These are phyloP conservation scores for Phrixothrix hirtus DNA, from an alignment of 2,888 invertebrate genomes.

Conservation along the genomic window DNA sequence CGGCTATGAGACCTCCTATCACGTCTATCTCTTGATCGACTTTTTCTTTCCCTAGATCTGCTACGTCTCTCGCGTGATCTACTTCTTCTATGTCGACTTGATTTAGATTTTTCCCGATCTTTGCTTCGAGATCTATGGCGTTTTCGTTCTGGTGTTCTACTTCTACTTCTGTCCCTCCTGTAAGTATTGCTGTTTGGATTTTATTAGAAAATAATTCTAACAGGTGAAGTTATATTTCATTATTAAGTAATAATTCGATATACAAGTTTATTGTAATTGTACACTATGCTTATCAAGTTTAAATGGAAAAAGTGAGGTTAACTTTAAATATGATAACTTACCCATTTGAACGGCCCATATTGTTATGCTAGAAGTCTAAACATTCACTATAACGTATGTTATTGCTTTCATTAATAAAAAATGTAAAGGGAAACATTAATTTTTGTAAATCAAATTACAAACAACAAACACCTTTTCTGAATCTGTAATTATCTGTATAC, in stretches of 20 bases:
- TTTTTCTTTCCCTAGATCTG: constrained; percentile 52
- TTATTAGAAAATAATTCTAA: no score
- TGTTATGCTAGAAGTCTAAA: no score
- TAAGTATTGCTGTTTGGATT: constrained; percentile 2
- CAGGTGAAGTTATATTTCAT: no score
- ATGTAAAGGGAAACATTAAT: no score
- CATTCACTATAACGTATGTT: no score
- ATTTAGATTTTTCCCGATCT: constrained; percentile 61
- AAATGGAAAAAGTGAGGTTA: constrained; percentile 8
- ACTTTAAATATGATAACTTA: constrained; percentile 8
- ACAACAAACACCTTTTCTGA: no score
- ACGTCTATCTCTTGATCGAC: constrained; percentile 51
- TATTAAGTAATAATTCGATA: no score
- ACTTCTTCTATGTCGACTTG: constrained; percentile 55
- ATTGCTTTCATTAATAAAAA: not conserved
- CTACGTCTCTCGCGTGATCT: constrained; percentile 45
- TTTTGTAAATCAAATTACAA: no score
- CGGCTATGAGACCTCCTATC: constrained; percentile 45
- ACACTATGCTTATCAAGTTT: not conserved
- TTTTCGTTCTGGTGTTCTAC: constrained; percentile 47
- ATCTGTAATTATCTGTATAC: no score
- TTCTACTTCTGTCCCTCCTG: constrained; percentile 41
- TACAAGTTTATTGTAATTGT: no score
- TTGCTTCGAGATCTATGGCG: constrained; percentile 45
- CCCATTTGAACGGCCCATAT: constrained; percentile 26